Evolutionary conservation across 2,113 vertebrate species (phyloP), one percentile per base, ranked within the genome.

Genomic region (Columbina picui): DNA sequence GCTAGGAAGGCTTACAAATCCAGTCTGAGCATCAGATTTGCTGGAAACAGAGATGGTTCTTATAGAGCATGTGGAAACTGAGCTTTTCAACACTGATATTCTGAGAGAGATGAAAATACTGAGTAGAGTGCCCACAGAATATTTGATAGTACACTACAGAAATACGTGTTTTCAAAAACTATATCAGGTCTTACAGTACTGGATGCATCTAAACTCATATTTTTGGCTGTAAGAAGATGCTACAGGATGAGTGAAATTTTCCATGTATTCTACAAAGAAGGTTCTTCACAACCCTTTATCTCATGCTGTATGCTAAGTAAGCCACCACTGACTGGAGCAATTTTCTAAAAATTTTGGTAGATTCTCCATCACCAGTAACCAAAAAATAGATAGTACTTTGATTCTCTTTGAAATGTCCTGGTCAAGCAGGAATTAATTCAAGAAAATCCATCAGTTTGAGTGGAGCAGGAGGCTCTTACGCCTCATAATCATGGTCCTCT

Each of bases 171-270:
- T 7, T 82, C 15, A 36, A 90, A 78, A 81, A 3, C 1, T 9
- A 32, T 8, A 30, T 61, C 26, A 53, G 79, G 56, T 6, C 23
- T 56, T 14, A 19, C 0, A 1, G n/a, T 2, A 34, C 10, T 34
- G 15, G 11, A 2, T 22, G 6, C 49, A 19, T 27, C 27, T 57
- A 20, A 52, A 57, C 53, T 69, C 2, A 3, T 70, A 3, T 34
- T 32, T n/a, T 52, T 81, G 39, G 4, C 74, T 75, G 15, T 69
- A 26, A 87, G 34, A 45, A 30, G 26, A 67, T 30, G 36, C 29
- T 34, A 59, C 8, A 14, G 4, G 21, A 23, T 23, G 20, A 34
- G 11, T 29, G 69, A 61, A 57, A 2, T 5, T 22, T 61, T 38
- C 13, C 27, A 32, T 43, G 29, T 8, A 2, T 12, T 73, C 25